Evolutionary conservation across 2,797 vertebrate species (phyloP).

Genomic region (Ctenopoma kingsleyae): DNA sequence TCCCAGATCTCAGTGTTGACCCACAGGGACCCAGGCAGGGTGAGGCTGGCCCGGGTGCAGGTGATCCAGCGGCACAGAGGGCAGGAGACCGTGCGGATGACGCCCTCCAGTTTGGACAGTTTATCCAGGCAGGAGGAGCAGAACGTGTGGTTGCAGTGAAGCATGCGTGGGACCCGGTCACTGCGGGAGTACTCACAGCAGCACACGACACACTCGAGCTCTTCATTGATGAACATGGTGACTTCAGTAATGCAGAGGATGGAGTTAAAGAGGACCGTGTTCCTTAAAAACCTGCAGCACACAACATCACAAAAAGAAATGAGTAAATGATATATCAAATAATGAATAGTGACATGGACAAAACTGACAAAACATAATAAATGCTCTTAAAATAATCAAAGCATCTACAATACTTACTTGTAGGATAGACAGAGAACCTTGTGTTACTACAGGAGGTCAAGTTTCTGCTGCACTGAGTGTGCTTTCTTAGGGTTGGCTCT

Average conservation of each 20-base stretch:
- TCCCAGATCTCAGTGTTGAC: slow-evolving; percentile 79
- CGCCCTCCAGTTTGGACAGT: slow-evolving; percentile 13
- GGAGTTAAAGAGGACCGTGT: too few species aligned
- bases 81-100: slow-evolving; percentile 56
- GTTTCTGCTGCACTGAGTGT: background rate
- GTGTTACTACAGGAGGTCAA: background rate
- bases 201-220: slow-evolving; percentile 73
- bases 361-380: background rate
- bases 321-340: background rate
- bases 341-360: background rate
- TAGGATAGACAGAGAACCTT: accelerated
- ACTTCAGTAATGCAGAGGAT: background rate
- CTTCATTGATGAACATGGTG: slow-evolving; percentile 36
- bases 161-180: slow-evolving; percentile 63
- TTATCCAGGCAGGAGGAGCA: slow-evolving; percentile 67
- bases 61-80: slow-evolving; percentile 79
- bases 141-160: slow-evolving; percentile 80
- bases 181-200: slow-evolving; percentile 58
- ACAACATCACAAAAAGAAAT: background rate
- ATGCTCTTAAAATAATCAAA: background rate
- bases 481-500: background rate
- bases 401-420: slow-evolving; percentile 33
- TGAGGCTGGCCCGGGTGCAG: slow-evolving; percentile 51
- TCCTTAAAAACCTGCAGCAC: background rate
- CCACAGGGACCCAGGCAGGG: slow-evolving; percentile 60